Conservation (phyloP, 2,797 vertebrate genomes). For the Molossus molossus region DNA sequence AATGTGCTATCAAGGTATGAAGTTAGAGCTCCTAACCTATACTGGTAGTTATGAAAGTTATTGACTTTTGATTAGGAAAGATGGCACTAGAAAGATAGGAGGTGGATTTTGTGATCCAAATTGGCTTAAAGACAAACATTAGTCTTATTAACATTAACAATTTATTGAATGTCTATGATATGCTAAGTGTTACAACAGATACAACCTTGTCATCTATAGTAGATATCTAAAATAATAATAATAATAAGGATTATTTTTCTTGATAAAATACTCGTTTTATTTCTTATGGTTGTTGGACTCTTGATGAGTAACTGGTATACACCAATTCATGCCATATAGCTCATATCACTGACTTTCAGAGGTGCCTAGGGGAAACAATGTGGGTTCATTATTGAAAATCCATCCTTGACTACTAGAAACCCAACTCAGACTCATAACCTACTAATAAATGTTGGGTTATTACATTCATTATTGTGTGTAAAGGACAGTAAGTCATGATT, state of each 20-base stretch:
- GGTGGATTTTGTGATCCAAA: constrained; percentile 21
- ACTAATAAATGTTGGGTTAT: constrained; percentile 22
- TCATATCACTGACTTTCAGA: neutral
- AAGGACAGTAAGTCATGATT: constrained; percentile 11
- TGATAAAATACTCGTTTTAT: constrained; percentile 32
- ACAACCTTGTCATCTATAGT: neutral
- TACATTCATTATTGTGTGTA: neutral
- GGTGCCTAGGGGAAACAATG: neutral
- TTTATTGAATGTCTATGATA: constrained; percentile 33
- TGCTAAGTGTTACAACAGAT: constrained; percentile 1
- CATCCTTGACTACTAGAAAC: constrained; percentile 37
- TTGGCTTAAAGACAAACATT: constrained; percentile 38
- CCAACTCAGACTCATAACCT: neutral
- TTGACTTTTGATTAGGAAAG: constrained; percentile 45
- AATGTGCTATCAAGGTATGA: neutral
- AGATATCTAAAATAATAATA: constrained; percentile 18
- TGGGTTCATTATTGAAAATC: constrained; percentile 51
- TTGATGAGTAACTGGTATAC: neutral
- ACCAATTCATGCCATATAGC: neutral
- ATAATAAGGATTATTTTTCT: neutral
- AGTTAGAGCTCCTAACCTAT: neutral
- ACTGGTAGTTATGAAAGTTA: neutral
- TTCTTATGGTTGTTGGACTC: constrained; percentile 31
- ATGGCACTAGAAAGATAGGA: constrained; percentile 43
- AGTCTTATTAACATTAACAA: constrained; percentile 4